Evolutionary conservation across 2,113 vertebrate species (phyloP).

Genomic region (Triplophysa dalaica): DNA sequence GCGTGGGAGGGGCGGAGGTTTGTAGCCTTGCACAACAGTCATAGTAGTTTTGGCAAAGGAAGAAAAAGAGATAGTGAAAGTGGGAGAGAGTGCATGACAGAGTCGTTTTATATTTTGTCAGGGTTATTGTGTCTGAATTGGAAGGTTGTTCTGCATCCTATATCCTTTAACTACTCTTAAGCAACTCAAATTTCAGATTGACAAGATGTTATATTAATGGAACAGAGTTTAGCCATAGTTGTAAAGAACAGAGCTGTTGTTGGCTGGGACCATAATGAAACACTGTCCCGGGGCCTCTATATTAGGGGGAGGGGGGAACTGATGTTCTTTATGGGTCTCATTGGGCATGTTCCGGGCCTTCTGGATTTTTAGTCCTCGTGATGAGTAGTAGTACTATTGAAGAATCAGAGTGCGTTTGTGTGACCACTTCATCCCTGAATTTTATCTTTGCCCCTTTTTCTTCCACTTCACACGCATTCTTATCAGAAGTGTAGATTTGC

Average conservation of each 20-base stretch:
- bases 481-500: constrained; percentile 17
- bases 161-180: background rate
- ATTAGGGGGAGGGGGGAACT: too few species aligned
- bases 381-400: background rate
- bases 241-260: background rate
- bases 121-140: constrained; percentile 34
- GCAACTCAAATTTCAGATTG: constrained; percentile 5
- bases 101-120: constrained; percentile 30
- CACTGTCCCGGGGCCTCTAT: too few species aligned
- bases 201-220: constrained; percentile 26
- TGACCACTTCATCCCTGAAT: constrained; percentile 4
- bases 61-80: constrained; percentile 22
- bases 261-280: too few species aligned
- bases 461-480: constrained; percentile 18
- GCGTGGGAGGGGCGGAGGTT: background rate
- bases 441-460: background rate
- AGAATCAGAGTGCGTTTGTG: background rate
- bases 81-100: constrained; percentile 27
- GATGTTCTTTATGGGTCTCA: too few species aligned
- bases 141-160: background rate
- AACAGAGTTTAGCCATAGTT: constrained; percentile 7
- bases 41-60: constrained; percentile 29
- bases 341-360: too few species aligned
- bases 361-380: too few species aligned
- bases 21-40: constrained; percentile 31